Evolutionary conservation across 2,113 vertebrate species (phyloP).

Genomic region (Antidorcas marsupialis): DNA sequence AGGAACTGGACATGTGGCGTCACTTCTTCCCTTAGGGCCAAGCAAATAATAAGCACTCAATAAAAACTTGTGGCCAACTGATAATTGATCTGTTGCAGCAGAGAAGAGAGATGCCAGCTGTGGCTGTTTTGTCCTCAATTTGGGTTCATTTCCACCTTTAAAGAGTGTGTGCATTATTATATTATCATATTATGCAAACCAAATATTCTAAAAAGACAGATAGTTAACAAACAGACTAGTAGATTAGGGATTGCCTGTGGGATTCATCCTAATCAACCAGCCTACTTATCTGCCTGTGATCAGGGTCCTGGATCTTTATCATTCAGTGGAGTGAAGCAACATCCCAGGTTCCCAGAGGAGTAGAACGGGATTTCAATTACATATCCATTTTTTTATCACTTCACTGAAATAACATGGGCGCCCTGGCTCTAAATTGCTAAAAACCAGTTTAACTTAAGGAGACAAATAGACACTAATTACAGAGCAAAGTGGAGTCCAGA

Average conservation of each 20-base stretch:
- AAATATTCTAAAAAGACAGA: conserved; percentile 47
- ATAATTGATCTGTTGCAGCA: conserved; percentile 26
- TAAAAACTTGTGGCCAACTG: conserved; percentile 27
- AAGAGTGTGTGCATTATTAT: not conserved
- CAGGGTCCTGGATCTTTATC: conserved; percentile 60
- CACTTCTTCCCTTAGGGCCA: not conserved
- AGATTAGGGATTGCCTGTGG: conserved; percentile 57
- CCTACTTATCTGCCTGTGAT: conserved; percentile 69
- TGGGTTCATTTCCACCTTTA: conserved; percentile 27
- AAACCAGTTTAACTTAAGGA: conserved; percentile 59
- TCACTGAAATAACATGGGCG: conserved; percentile 52
- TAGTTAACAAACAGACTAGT: conserved; percentile 51
- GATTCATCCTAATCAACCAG: conserved; percentile 54
- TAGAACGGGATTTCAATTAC: conserved; percentile 66
- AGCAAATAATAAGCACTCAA: conserved; percentile 35
- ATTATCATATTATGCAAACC: conserved; percentile 28
- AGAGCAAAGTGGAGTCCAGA: conserved; percentile 49
- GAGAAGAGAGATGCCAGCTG: conserved; percentile 25
- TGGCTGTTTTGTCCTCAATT: conserved; percentile 14
- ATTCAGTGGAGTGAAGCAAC: conserved; percentile 64
- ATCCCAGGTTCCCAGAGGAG: conserved; percentile 64
- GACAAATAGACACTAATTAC: conserved; percentile 65
- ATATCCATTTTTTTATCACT: conserved; percentile 67
- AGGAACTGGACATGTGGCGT: not conserved
- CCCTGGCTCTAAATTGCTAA: conserved; percentile 68